phyloP scores from a whole-genome alignment of 2,113 vertebrate species.

The Thomomys bottae region DNA sequence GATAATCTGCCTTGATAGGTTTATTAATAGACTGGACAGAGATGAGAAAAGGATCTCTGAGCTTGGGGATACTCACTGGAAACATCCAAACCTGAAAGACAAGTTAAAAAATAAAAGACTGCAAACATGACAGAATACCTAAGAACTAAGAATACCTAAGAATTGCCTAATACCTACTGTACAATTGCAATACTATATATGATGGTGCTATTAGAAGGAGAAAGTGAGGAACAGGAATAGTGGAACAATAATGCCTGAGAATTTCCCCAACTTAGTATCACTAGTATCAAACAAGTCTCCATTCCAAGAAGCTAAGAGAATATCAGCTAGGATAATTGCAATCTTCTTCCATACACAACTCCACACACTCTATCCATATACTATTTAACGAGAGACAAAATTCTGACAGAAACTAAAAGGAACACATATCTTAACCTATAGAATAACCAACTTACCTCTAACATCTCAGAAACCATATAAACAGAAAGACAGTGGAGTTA shows the following conservation, averaged over 20 bases:
- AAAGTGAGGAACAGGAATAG: not conserved
- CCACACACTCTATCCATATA: not conserved
- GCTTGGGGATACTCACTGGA: not conserved
- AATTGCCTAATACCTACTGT: not conserved
- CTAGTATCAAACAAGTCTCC: too few relatives aligned
- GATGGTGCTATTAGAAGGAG: not conserved
- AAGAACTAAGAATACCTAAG: not conserved
- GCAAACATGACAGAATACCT: not conserved
- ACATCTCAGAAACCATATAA: not conserved
- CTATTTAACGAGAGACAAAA: not conserved
- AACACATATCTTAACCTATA: not conserved
- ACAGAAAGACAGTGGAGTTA: not conserved
- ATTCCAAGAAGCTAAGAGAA: too few relatives aligned
- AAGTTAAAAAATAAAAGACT: not conserved
- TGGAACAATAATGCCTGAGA: not conserved
- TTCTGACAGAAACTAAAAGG: not conserved
- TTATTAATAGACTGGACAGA: not conserved
- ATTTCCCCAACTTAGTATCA: not conserved
- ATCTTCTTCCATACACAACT: too few relatives aligned
- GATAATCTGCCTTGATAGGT: not conserved
- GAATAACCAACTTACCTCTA: not conserved
- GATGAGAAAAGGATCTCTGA: not conserved
- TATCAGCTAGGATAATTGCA: not conserved
- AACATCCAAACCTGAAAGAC: not conserved
- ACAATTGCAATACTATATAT: not conserved